These are phyloP conservation scores for Siphlonurus alternatus DNA, from an alignment of 2,888 invertebrate genomes.

Conservation along the genomic window DNA sequence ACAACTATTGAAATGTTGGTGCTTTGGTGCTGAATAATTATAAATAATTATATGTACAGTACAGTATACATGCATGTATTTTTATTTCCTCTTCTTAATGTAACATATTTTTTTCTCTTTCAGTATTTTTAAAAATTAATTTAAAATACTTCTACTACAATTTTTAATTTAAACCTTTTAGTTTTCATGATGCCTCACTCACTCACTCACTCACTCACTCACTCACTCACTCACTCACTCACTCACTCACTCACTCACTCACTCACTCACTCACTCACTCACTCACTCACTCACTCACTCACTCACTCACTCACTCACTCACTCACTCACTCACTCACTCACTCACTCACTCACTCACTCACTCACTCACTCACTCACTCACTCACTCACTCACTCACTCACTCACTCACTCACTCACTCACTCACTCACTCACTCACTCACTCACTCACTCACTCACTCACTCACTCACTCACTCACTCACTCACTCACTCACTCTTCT, in stretches of 20 bases:
- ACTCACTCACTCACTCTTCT: background rate
- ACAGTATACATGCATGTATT: too few species aligned
- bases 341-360: background rate
- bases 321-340: background rate
- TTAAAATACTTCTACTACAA: too few species aligned
- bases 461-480: background rate
- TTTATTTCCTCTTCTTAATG: too few species aligned
- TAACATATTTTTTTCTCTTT: too few species aligned
- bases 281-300: background rate
- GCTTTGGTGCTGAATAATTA: too few species aligned
- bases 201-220: background rate
- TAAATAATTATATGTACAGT: too few species aligned
- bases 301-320: background rate
- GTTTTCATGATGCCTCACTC: background rate
- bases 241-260: background rate
- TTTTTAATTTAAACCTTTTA: too few species aligned
- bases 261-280: background rate
- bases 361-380: background rate
- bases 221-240: background rate
- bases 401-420: background rate
- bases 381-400: background rate
- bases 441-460: background rate
- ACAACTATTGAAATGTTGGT: too few species aligned
- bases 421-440: background rate
- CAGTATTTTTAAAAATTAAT: too few species aligned